Evolutionary conservation across 2,113 vertebrate genomes (phyloP), one percentile per base, ranked within the genome.

Genomic region (Panurus biarmicus): DNA sequence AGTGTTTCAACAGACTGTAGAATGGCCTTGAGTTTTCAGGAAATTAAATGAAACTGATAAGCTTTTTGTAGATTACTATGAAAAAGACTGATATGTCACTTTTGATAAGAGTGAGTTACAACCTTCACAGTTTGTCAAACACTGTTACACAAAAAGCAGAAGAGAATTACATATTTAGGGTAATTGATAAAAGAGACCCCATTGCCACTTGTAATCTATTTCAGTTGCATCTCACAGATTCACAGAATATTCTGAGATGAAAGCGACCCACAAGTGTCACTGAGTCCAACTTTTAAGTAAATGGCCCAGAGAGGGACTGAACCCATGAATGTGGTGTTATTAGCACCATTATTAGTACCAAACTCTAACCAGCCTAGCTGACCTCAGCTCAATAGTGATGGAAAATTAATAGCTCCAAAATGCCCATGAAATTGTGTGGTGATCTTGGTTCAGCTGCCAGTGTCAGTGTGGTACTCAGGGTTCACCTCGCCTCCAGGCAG

Each of bases 41-140:
- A 87, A 91, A 91, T 70, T 76, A 70, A 92, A 77, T 76, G 7
- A 36, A 42, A 51, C 45, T 65, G 26, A 25, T 73, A 57, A 35
- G 5, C 3, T 44, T 58, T 58, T 58, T 62, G 35, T 29, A 38
- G 22, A 33, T 62, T 31, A 4, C 12, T 65, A 18, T 12, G 23
- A 69, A n/a, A 89, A 81, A 45, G 31, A 50, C 26, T 60, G 44
- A 14, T 31, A 20, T 22, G 12, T 75, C 62, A 23, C 20, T 84
- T 84, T 45, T 75, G 50, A 26, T 73, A 72, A 61, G 36, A 78
- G 11, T 38, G 33, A 85, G 14, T 19, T 44, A 25, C 22, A 51
- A 10, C 19, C 31, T n/a, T 42, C 0, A 0, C 26, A 50, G 50
- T 12, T 50, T 79, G 42, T 62, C 6, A 40, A 89, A 35, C 20